Percentiles rank a stretch among this genome's conserved stretches.
These are phyloP conservation scores for Pristis pectinata DNA, from an alignment of 2,797 vertebrate genomes.

Conservation along the genomic window DNA sequence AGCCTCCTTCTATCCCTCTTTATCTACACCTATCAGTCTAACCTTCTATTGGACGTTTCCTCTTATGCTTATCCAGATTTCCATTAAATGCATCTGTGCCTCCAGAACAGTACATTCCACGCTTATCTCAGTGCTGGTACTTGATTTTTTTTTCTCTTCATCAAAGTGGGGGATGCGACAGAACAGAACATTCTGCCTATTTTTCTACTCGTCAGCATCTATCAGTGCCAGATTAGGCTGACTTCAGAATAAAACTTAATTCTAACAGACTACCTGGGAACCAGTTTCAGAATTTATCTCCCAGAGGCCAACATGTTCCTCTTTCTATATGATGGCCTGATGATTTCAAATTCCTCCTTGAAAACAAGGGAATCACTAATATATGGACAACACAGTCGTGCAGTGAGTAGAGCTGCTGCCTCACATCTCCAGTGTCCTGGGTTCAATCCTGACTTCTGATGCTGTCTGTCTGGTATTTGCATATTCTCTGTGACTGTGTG, in stretches of 20 bases:
- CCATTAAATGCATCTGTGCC: background rate
- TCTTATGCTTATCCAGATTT: background rate
- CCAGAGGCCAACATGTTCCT: background rate
- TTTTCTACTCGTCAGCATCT: background rate
- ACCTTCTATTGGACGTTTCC: background rate
- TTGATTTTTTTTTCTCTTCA: background rate
- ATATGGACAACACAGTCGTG: too few relatives aligned
- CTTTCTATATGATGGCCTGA: background rate
- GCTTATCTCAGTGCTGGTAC: background rate
- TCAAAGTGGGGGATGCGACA: too few relatives aligned
- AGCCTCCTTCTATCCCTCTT: background rate
- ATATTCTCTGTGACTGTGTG: too few relatives aligned
- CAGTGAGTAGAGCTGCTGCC: too few relatives aligned
- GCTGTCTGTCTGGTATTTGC: too few relatives aligned
- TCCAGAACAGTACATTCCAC: background rate
- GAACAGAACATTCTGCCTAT: background rate
- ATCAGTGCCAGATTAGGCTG: background rate
- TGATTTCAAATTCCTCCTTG: background rate
- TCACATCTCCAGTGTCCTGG: too few relatives aligned
- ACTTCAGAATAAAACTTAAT: background rate
- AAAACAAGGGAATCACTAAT: background rate
- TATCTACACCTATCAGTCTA: background rate
- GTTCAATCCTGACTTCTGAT: too few relatives aligned
- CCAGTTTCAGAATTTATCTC: background rate
- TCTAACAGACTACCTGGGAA: background rate